Evolutionary conservation across 2,113 vertebrate species (phyloP), one percentile per base, ranked within the genome.

Genomic region (Pleuronectes platessa): DNA sequence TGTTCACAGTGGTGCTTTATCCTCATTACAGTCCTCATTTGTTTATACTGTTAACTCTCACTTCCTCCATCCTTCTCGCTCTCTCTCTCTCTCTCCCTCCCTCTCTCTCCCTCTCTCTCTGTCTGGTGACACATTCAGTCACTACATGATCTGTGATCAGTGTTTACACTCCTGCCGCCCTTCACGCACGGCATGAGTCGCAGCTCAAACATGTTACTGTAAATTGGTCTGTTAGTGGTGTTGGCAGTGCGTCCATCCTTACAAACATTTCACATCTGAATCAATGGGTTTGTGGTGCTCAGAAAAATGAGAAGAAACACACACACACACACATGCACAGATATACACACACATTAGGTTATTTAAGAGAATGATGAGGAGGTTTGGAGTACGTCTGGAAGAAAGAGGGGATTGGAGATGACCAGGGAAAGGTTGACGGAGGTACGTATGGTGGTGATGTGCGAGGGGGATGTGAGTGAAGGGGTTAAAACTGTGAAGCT

Each of bases 1-100:
- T 94, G 91, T 94, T 92, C 89, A 68, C 80, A 71, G 84, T 26
- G 54, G 86, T 82, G 84, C 84, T 92, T 93, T 81, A 91, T 93
- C 90, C 90, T 92, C 90, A 90, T 92, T 92, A 91, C 76, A 85
- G 82, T 87, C 75, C 79, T 90, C 86, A 88, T 86, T 89, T 91
- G 90, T 92, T 94, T 89, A 92, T 84, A 86, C 85, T 89, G 88
- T 89, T 88, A 89, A 85, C 82, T 86, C 85, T 81, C 85, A 82
- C 76, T 90, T 87, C 81, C 88, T 90, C 82, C 74, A 86, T 85
- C 83, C 78, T 68, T 83, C 84, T 83, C 26, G 3, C 26, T 27
- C 26, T 27, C 77, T 51, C 54, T 68, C 61, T 47, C 60, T 59
- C 71, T 27, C 76, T 56, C 54, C 61, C 79, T 56, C 73, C 21